These are phyloP conservation scores for Pseudolycoriella hygida DNA, from an alignment of 2,888 invertebrate genomes.

Conservation along the genomic window DNA sequence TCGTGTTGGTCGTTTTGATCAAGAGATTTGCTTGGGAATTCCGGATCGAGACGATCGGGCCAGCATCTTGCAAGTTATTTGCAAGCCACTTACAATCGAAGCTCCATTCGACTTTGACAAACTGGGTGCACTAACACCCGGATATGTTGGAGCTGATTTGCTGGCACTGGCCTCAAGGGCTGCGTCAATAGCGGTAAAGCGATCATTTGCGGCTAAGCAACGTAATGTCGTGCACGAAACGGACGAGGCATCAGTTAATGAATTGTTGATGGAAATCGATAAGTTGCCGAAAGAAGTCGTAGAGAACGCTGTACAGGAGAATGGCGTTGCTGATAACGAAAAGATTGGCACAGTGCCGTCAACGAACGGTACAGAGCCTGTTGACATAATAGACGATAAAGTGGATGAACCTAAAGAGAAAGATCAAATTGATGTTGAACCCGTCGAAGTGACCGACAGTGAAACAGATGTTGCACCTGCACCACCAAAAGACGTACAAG, in stretches of 20 bases:
- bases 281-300: slow-evolving; percentile 11
- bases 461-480: background rate
- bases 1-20: slow-evolving; percentile 82
- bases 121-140: slow-evolving; percentile 77
- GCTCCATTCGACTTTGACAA: slow-evolving; percentile 50
- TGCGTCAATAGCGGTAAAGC: slow-evolving; percentile 69
- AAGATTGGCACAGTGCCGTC: slow-evolving; percentile 3
- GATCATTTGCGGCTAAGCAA: slow-evolving; percentile 18
- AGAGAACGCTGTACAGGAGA: slow-evolving; percentile 22
- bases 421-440: slow-evolving; percentile 7
- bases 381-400: slow-evolving; percentile 14
- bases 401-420: slow-evolving; percentile 5
- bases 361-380: slow-evolving; percentile 12
- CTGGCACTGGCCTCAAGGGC: slow-evolving; percentile 74
- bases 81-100: slow-evolving; percentile 48
- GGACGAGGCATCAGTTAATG: background rate
- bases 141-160: slow-evolving; percentile 91
- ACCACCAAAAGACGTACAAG: too few species aligned
- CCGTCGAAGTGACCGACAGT: slow-evolving; percentile 8
- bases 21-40: slow-evolving; percentile 86
- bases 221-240: slow-evolving; percentile 10
- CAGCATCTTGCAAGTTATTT: slow-evolving; percentile 58
- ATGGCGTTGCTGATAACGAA: background rate
- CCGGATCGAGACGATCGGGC: slow-evolving; percentile 69
- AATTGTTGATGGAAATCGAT: background rate